Conservation (phyloP, 2,797 vertebrate genomes). For the Percopsis omiscomaycus region DNA sequence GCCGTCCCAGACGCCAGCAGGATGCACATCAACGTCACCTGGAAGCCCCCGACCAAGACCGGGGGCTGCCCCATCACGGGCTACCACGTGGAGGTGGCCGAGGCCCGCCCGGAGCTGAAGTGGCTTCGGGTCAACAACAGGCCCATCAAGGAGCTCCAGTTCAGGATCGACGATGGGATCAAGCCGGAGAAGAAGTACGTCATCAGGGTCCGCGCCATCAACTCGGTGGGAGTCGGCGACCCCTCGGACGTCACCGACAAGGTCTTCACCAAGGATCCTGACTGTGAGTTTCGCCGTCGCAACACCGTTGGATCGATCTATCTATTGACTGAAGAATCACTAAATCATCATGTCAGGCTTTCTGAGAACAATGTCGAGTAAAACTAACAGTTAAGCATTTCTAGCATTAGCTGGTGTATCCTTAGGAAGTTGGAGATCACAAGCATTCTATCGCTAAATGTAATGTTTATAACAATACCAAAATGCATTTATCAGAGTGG, state of each 20-base stretch:
- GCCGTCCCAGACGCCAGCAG: conserved; percentile 88
- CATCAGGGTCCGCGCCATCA: conserved; percentile 94
- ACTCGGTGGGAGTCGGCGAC: conserved; percentile 91
- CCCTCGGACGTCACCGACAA: conserved; percentile 95
- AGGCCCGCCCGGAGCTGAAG: conserved; percentile 93
- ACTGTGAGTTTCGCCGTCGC: conserved; percentile 80
- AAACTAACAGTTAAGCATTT: too few species aligned
- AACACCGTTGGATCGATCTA: background rate
- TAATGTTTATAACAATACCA: too few species aligned
- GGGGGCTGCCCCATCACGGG: conserved; percentile 93
- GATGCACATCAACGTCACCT: conserved; percentile 91
- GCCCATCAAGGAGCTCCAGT: conserved; percentile 91
- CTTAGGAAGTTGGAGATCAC: too few species aligned
- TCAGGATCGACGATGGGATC: conserved; percentile 92
- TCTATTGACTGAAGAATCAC: too few species aligned
- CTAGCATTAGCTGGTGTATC: too few species aligned
- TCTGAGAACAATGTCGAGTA: too few species aligned
- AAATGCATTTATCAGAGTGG: too few species aligned
- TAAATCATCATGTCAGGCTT: too few species aligned
- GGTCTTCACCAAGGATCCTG: conserved; percentile 93
- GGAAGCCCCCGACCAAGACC: conserved; percentile 92
- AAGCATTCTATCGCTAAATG: too few species aligned
- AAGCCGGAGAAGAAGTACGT: conserved; percentile 96
- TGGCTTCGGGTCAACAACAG: conserved; percentile 95
- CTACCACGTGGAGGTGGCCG: conserved; percentile 95